These are phyloP conservation scores for Epinephelus cyanopodus DNA, from an alignment of 2,113 vertebrate genomes.

Conservation along the genomic window DNA sequence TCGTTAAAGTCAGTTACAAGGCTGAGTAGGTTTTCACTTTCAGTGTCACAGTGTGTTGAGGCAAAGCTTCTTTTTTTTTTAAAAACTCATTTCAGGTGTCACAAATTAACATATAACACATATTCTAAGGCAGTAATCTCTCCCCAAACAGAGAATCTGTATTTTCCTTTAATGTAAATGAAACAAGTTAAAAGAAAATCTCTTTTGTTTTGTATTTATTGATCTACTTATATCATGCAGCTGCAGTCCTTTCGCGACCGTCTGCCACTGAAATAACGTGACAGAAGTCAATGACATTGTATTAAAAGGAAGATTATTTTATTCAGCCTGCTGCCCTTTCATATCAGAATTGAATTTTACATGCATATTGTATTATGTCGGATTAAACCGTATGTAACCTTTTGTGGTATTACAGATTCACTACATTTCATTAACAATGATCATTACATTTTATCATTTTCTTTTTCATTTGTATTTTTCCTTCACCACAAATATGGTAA, in stretches of 20 bases:
- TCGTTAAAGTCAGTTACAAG: slow-evolving; percentile 30
- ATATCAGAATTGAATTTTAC: background rate
- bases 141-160: background rate
- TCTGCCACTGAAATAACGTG: background rate
- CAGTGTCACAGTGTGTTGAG: slow-evolving; percentile 5
- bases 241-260: background rate
- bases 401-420: background rate
- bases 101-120: background rate
- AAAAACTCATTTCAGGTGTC: slow-evolving; percentile 2
- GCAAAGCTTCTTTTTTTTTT: slow-evolving; percentile 13
- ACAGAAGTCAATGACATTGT: background rate
- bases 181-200: background rate
- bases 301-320: background rate
- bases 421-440: background rate
- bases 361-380: background rate
- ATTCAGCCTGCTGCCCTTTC: background rate
- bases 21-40: slow-evolving; percentile 30
- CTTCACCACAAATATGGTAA: background rate
- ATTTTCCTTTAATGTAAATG: background rate
- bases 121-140: background rate
- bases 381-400: background rate
- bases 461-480: background rate
- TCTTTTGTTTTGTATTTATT: background rate
- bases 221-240: background rate
- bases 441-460: background rate